Evolutionary conservation across 2,888 invertebrate genomes (phyloP), one percentile per base, ranked within the genome.

Genomic region (Habrosyne pyritoides): DNA sequence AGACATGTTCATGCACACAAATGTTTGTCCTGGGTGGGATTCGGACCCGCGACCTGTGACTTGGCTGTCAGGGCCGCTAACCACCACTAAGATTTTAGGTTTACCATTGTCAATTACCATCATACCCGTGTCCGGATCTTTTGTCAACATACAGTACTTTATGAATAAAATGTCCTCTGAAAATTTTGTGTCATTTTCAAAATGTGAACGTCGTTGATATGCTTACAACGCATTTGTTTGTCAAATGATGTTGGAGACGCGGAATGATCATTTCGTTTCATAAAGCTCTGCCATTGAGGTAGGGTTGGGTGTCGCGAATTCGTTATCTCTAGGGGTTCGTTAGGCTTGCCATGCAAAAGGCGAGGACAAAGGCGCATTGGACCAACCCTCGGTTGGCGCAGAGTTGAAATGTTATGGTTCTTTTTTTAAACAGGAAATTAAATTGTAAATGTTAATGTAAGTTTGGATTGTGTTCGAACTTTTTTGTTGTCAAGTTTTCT

Each of bases 291-390:
- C 50, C 28, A 50, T 28, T 28, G 26, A 60, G 51, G 56, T 56
- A 49, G 58, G 52, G 52, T 54, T 52, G 53, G 52, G 59, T 64
- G 66, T 60, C 61, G 59, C 55, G 60, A 61, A 70, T 80, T 81
- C 79, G 77, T 81, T 84, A 82, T 81, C 83, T 82, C 66, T 73
- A 79, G 83, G 73, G 82, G 76, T 81, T 82, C 80, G 74, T 83
- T 83, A 83, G 72, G 74, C 76, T 64, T 53, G 60, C 64, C 70
- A 67, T 63, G 77, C 72, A 75, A 79, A 80, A 71, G 74, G 64
- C 68, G 56, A 47, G 57, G 62, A 74, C 75, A 74, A 76, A 69
- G 71, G 61, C 52, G 60, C 54, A 62, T 66, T 55, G 50, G 47
- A 52, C 61, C 60, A 53, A 52, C 68, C 67, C 46, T 64, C 67